Base-by-base conservation (phyloP, 1,140 invertebrate genomes). In the Drosophila serrata region DNA sequence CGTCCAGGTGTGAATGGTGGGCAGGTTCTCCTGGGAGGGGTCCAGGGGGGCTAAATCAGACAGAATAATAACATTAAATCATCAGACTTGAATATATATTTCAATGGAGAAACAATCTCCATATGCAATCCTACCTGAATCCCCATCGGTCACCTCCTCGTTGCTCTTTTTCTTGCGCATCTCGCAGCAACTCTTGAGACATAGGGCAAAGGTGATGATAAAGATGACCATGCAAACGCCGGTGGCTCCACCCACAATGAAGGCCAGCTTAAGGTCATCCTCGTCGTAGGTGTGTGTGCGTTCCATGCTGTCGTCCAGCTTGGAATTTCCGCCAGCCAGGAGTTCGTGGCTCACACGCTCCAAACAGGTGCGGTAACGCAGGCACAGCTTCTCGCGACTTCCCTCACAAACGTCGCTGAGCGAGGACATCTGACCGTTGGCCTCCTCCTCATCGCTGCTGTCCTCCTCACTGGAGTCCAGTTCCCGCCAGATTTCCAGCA, bases 171-270 rank as follows among this genome's bases (percentile, higher is more conserved):
- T 81, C 27, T 72, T 86, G 7, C 79, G 60, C 65, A 86, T 46
- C 56, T 91, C 87, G 40, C 87, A 90, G 59, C 82, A 82, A 46
- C 88, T 90, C 53, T 91, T 90, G 6, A 90, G 58, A 57, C 87
- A 90, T 0, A 90, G 58, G 11, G 82, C 87, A 57, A 82, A 90
- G 49, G 82, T 82, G 6, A 90, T 91, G 51, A 90, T 87, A 31
- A 91, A 91, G 48, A 91, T 91, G 57, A 90, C 82, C 76, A 91
- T 81, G 53, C 87, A 87, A 43, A 91, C 82, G 48, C 87, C 87
- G 6, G 86, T 86, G 59, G 87, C 82, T 4, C 79, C 82, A 4
- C 87, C 87, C 29, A 91, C 80, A 12, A 87, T 68, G 51, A 90
- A 90, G 42, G 86, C 87, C 63, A 90, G 39, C 57, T 91, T 91